phyloP scores from a whole-genome alignment of 2,113 vertebrate species.

The Pygoscelis antarcticus region DNA sequence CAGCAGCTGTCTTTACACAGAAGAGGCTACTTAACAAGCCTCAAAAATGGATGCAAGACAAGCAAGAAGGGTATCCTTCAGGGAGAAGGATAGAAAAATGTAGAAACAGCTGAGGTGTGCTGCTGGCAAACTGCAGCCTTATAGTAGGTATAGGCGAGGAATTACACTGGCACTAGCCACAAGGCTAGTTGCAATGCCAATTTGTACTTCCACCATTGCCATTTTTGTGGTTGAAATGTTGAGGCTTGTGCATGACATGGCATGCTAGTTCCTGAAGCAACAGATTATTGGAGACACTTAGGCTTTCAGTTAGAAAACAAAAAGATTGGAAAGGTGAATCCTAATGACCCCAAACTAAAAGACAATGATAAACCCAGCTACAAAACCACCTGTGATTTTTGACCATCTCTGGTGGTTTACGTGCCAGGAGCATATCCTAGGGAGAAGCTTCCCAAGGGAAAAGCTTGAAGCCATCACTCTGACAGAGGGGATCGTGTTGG shows the following conservation, averaged over 20 bases:
- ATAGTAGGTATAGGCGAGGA: background rate
- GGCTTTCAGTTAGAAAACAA: background rate
- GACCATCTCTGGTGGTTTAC: background rate
- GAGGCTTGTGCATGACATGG: accelerated
- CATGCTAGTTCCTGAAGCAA: background rate
- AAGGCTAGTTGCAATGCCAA: background rate
- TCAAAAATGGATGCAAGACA: background rate
- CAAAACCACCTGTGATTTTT: background rate
- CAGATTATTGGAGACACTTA: background rate
- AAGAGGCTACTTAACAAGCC: background rate
- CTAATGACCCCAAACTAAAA: background rate
- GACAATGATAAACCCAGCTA: background rate
- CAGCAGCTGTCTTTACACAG: background rate
- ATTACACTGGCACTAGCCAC: background rate
- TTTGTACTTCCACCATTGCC: background rate
- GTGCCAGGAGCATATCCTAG: background rate
- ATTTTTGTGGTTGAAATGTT: background rate
- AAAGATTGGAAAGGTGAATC: background rate
- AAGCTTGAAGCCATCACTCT: background rate
- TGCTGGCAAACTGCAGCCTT: background rate
- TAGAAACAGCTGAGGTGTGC: background rate
- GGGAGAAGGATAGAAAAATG: background rate
- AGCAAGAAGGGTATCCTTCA: background rate
- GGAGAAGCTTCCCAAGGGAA: background rate
- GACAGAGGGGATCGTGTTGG: background rate